These are phyloP conservation scores for Aegotheles bennettii DNA, from an alignment of 2,113 vertebrate species.

Conservation along the genomic window DNA sequence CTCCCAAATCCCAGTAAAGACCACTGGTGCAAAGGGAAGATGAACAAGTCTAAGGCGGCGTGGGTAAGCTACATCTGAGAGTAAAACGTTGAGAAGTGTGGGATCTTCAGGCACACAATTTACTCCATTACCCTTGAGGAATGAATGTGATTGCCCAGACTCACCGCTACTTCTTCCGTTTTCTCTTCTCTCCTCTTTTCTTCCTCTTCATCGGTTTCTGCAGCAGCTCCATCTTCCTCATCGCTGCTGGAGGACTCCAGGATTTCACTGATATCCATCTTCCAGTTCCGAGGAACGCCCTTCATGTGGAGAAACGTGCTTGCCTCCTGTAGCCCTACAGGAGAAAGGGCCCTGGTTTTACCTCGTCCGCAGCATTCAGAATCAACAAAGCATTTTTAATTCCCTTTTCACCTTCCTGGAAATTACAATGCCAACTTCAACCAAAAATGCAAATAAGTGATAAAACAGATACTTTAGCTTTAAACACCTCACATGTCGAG, in stretches of 20 bases:
- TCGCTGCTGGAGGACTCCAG: constrained; percentile 95
- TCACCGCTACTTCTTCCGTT: constrained; percentile 74
- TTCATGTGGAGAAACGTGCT: constrained; percentile 75
- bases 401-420: background rate
- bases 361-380: background rate
- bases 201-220: constrained; percentile 80
- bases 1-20: background rate
- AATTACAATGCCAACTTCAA: background rate
- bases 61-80: background rate
- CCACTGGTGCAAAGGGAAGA: background rate
- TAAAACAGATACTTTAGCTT: background rate
- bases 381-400: background rate
- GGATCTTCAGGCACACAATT: background rate
- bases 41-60: background rate
- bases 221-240: constrained; percentile 82
- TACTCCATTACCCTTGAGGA: background rate
- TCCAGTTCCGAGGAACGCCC: constrained; percentile 87
- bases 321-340: constrained; percentile 83
- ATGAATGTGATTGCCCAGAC: background rate
- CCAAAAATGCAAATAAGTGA: background rate
- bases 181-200: constrained; percentile 75
- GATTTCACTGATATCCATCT: constrained; percentile 97
- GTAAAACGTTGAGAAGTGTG: background rate
- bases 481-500: background rate
- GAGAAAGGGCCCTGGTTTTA: constrained; percentile 28